Conservation (phyloP, 2,113 vertebrate genomes). For the Tor tambroides region DNA sequence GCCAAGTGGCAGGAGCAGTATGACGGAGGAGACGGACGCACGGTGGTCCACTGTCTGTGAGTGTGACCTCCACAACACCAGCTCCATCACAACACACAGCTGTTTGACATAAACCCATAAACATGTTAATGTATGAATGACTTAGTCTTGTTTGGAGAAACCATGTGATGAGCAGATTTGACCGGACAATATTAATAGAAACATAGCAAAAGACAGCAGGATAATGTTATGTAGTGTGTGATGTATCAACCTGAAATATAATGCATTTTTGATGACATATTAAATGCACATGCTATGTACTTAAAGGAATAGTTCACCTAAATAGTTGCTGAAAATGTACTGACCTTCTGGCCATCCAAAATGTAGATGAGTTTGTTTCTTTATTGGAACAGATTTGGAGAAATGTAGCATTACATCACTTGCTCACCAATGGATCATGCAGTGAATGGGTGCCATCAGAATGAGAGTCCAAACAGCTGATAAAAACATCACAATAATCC, state of each 20-base stretch:
- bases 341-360: too few species aligned
- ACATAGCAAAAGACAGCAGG: not conserved
- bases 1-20: conserved; percentile 99
- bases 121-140: not conserved
- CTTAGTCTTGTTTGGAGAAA: not conserved
- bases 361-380: not conserved
- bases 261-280: not conserved
- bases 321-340: too few species aligned
- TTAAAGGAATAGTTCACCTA: not conserved
- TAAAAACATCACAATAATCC: too few species aligned
- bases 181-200: not conserved
- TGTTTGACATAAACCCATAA: not conserved
- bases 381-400: not conserved
- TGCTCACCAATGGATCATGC: not conserved
- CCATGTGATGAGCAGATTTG: not conserved
- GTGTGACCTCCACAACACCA: conserved; percentile 62
- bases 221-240: not conserved
- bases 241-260: not conserved
- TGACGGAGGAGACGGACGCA: conserved; percentile 90
- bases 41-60: conserved; percentile 97
- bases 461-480: not conserved
- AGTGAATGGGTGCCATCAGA: not conserved
- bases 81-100: not conserved
- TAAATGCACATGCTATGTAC: not conserved
- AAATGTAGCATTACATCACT: too few species aligned